These are phyloP conservation scores for Pogonophryne albipinna DNA, from an alignment of 2,797 vertebrate species.

Conservation along the genomic window DNA sequence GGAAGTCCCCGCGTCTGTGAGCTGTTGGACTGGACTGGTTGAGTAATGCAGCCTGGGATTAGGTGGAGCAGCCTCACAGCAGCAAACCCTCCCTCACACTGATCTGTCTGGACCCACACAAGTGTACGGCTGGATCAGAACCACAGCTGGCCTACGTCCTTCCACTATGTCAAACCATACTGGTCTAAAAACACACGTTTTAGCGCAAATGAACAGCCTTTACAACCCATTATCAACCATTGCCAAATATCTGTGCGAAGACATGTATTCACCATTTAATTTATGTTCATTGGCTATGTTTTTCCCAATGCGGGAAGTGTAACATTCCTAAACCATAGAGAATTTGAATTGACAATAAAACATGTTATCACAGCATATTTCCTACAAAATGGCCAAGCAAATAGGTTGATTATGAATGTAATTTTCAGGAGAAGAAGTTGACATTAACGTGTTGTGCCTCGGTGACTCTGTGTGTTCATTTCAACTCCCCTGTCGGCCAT, in stretches of 20 bases:
- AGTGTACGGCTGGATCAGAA: constrained; percentile 73
- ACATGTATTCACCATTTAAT: constrained; percentile 14
- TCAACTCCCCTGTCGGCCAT: constrained; percentile 30
- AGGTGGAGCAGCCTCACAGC: constrained; percentile 85
- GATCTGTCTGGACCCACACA: constrained; percentile 79
- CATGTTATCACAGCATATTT: constrained; percentile 8
- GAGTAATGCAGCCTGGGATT: constrained; percentile 88
- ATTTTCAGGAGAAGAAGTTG: constrained; percentile 26
- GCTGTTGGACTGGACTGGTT: constrained; percentile 77
- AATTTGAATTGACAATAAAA: constrained; percentile 20
- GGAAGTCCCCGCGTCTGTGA: constrained; percentile 84
- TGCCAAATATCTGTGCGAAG: constrained; percentile 20
- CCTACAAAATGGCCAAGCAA: constrained; percentile 16
- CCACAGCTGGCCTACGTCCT: constrained; percentile 73
- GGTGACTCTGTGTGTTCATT: constrained; percentile 28
- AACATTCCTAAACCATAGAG: constrained; percentile 13
- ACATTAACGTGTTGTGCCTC: constrained; percentile 24
- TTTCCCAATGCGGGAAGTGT: constrained; percentile 13
- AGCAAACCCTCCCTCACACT: constrained; percentile 79
- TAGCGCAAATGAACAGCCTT: constrained; percentile 27
- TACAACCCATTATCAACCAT: constrained; percentile 6
- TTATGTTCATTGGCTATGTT: constrained; percentile 35
- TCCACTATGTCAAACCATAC: constrained; percentile 49
- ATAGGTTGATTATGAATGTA: constrained; percentile 6
- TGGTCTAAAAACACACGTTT: constrained; percentile 20